phyloP scores from a whole-genome alignment of 2,888 invertebrate genomes.

The Phaedon cochleariae region DNA sequence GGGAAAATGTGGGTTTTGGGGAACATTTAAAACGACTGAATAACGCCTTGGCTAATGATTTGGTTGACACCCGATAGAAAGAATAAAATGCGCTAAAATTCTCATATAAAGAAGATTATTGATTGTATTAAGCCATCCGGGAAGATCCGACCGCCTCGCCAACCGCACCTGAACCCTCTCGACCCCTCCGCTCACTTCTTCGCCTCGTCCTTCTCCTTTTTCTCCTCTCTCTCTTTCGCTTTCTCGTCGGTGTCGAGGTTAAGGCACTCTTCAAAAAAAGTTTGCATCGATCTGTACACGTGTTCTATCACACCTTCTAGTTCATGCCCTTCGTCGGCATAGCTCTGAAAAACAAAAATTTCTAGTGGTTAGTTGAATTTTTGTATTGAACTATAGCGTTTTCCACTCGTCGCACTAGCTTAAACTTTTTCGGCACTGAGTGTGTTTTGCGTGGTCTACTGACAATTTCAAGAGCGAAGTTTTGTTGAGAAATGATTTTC shows the following conservation, averaged over 20 bases:
- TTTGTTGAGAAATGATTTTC: too few species aligned
- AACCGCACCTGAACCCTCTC: slow-evolving; percentile 17
- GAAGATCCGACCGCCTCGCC: slow-evolving; percentile 23
- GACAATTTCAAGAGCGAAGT: too few species aligned
- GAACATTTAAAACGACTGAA: too few species aligned
- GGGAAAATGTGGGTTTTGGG: too few species aligned
- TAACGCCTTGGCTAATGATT: too few species aligned
- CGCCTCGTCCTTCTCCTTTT: slow-evolving; percentile 49
- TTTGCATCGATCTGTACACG: slow-evolving; percentile 92
- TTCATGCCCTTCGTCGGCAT: slow-evolving; percentile 91
- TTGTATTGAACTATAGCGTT: too few species aligned
- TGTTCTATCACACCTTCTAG: slow-evolving; percentile 86
- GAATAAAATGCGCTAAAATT: slow-evolving; percentile 35
- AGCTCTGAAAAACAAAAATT: slow-evolving; percentile 77
- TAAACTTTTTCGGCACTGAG: too few species aligned
- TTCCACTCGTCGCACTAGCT: too few species aligned
- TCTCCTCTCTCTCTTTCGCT: slow-evolving; percentile 53
- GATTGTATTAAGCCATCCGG: slow-evolving; percentile 34
- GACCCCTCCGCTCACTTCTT: slow-evolving; percentile 42
- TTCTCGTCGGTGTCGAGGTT: slow-evolving; percentile 83
- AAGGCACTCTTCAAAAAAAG: slow-evolving; percentile 90
- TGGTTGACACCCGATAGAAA: too few species aligned
- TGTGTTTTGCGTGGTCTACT: too few species aligned
- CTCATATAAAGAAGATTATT: slow-evolving; percentile 38
- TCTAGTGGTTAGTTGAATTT: too few species aligned